A percentile compares a stretch with the other conserved stretches of the same genome.
phyloP scores from a whole-genome alignment of 2,888 invertebrate genomes.

The Nycteola revayana region DNA sequence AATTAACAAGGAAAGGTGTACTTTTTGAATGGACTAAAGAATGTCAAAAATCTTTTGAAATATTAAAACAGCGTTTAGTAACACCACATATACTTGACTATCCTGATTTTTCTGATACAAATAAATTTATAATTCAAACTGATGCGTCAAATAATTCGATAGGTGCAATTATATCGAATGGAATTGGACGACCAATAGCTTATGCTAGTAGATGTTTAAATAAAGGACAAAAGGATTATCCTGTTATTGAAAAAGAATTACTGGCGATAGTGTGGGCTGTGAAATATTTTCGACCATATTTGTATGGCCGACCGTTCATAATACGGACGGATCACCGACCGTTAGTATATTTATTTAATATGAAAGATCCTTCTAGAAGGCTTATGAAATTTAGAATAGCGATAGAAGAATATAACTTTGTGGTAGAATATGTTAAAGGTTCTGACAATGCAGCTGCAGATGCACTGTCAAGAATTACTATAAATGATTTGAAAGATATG shows the following conservation, averaged over 20 bases:
- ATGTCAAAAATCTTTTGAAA: no score
- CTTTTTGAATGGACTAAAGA: slow-evolving; percentile 2
- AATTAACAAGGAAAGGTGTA: not conserved
- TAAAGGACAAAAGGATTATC: not conserved
- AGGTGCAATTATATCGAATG: slow-evolving; percentile 1
- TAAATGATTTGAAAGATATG: slow-evolving; percentile 1
- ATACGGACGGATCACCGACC: slow-evolving; percentile 4
- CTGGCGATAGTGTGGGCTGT: no score
- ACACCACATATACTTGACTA: slow-evolving; percentile 3
- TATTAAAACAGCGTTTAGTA: slow-evolving; percentile 1
- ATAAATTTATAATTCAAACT: slow-evolving; percentile 3
- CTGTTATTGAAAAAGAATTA: slow-evolving; percentile 4
- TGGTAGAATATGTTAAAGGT: not conserved
- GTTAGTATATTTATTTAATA: slow-evolving; percentile 1
- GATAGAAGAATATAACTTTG: slow-evolving; percentile 6
- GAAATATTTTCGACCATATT: no score
- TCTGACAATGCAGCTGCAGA: not conserved
- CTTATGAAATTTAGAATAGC: slow-evolving; percentile 2
- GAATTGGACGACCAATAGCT: not conserved
- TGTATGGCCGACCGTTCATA: not conserved
- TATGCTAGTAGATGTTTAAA: slow-evolving; percentile 3
- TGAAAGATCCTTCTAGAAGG: slow-evolving; percentile 5
- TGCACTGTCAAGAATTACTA: not conserved
- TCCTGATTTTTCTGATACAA: slow-evolving; percentile 3
- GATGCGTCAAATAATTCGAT: slow-evolving; percentile 1